A percentile compares a stretch with the other conserved stretches of the same genome.
These are phyloP conservation scores for Rhopalosiphum maidis DNA, from an alignment of 1,140 invertebrate genomes.

Conservation along the genomic window DNA sequence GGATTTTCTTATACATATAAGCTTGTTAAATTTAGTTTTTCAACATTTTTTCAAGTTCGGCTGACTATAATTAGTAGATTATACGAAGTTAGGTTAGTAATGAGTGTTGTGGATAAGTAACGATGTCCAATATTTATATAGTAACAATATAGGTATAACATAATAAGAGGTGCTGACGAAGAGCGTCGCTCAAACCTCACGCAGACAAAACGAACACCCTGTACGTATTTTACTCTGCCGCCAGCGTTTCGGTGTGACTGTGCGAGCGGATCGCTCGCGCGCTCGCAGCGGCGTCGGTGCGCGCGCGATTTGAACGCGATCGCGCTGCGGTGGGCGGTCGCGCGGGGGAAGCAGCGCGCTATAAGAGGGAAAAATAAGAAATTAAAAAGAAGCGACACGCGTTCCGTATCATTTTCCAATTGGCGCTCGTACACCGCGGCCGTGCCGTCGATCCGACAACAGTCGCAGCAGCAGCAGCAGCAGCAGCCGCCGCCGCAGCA, in stretches of 20 bases:
- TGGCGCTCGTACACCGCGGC: constrained; percentile 26
- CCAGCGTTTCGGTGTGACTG: background rate
- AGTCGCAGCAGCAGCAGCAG: background rate
- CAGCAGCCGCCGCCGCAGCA: background rate
- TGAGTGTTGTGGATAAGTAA: too few relatives aligned
- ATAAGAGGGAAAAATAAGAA: background rate
- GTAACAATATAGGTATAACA: background rate
- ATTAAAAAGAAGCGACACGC: constrained; percentile 31
- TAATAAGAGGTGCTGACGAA: background rate
- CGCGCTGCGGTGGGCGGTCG: background rate
- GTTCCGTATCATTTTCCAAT: constrained; percentile 48
- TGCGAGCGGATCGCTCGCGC: background rate
- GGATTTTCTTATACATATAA: background rate
- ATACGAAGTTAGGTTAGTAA: too few relatives aligned
- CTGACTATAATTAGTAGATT: background rate
- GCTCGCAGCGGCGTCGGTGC: background rate
- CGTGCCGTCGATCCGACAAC: background rate
- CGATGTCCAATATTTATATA: too few relatives aligned
- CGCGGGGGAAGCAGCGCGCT: background rate
- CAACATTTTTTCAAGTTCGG: background rate
- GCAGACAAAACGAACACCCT: background rate
- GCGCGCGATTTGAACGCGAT: background rate
- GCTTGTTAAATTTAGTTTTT: background rate
- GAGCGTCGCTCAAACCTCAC: background rate
- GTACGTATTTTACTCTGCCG: background rate